These are phyloP conservation scores for Apis florea DNA, from an alignment of 1,140 invertebrate genomes.

Conservation along the genomic window DNA sequence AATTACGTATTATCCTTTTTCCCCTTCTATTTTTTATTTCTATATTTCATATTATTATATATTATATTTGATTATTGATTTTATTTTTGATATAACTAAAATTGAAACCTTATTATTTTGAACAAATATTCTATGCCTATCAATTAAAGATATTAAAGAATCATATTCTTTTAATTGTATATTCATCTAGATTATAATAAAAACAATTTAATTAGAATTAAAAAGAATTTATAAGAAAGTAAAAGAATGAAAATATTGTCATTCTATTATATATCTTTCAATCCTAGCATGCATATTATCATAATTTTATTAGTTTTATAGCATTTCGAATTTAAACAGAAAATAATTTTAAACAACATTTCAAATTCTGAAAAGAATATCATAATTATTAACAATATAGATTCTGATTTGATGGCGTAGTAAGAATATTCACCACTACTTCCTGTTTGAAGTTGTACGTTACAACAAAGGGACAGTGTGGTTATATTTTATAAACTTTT, in stretches of 20 bases:
- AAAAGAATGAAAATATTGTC: not conserved
- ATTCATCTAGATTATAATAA: not conserved
- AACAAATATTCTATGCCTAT: not conserved
- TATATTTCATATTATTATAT: not conserved
- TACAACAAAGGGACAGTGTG: slow-evolving; percentile 71
- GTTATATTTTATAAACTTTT: slow-evolving; percentile 71
- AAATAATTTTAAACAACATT: slow-evolving; percentile 8
- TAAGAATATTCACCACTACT: slow-evolving; percentile 54
- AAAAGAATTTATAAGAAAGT: not conserved
- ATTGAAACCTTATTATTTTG: slow-evolving; percentile 1
- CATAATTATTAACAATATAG: slow-evolving; percentile 24
- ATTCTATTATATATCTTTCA: not conserved
- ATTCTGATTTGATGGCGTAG: slow-evolving; percentile 55
- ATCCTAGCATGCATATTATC: not conserved
- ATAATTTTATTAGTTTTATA: not conserved
- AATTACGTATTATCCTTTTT: not conserved
- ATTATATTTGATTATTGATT: not conserved
- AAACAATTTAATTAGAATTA: not conserved
- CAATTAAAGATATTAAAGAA: not conserved
- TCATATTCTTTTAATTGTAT: too few relatives aligned
- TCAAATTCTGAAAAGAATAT: not conserved
- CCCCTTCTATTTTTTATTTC: not conserved
- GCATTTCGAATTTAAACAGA: not conserved
- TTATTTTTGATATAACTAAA: not conserved
- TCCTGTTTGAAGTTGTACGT: slow-evolving; percentile 78